Evolutionary conservation across 2,888 invertebrate species (phyloP), one percentile per base, ranked within the genome.

Genomic region (Scaptomyza polygonia): DNA sequence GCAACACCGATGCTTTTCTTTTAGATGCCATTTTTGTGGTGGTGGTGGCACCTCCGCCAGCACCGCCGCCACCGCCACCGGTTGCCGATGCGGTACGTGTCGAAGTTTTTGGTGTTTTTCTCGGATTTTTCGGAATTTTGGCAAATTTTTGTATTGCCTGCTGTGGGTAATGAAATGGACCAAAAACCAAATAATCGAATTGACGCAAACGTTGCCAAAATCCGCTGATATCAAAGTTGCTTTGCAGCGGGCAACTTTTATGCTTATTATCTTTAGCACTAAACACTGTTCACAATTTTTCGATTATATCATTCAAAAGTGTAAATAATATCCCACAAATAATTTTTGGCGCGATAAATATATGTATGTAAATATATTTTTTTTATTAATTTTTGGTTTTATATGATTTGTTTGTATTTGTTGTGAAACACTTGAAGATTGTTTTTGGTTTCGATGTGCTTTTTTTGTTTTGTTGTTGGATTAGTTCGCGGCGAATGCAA

Each of bases 11-110:
- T 63, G 92, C 91, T 89, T 92, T 92, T 80, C 92, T 88, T 88
- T 92, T 92, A 72, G 92, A 92, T 81, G 92, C 92, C 92, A 92
- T 92, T 84, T 89, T 91, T 64, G 88, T 89, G 80, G 85, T 88
- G 85, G 86, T 88, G 85, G 86, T 88, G 85, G 89, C 90, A 82
- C 89, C 89, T 75, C 90, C 89, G 77, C 89, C 90, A 81, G 88
- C 88, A 87, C 87, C 88, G 82, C 89, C 89, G 82, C 89, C 89
- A 78, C 90, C 89, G 79, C 89, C 90, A 84, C 89, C 89, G 79
- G 89, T 88, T 86, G 89, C 88, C 88, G 90, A 90, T 89, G 89
- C 89, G 77, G 90, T 86, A 89, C 90, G 90, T 89, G 89, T 88
- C 89, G 90, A 90, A 75, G 88, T 86, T 89, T 90, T 90, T 81